These are phyloP conservation scores for Drosophila burlai DNA, from an alignment of 1,140 invertebrate species.

Conservation along the genomic window DNA sequence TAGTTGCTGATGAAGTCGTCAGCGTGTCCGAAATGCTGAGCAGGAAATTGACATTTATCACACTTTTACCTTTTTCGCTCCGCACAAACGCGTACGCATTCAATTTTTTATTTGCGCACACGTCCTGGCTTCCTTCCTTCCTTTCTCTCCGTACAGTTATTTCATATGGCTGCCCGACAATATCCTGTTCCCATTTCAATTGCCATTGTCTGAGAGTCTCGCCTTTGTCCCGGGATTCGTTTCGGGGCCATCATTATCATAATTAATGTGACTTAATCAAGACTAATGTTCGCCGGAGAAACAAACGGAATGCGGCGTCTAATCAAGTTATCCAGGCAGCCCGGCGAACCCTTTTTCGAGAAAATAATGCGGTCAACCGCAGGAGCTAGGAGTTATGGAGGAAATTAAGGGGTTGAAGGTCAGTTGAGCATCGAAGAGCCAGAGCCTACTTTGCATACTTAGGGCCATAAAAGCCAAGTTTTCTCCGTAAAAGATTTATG, in stretches of 20 bases:
- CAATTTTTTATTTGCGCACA: slow-evolving; percentile 75
- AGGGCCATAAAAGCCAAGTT: slow-evolving; percentile 71
- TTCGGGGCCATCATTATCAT: slow-evolving; percentile 81
- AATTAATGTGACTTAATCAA: slow-evolving; percentile 85
- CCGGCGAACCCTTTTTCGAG: slow-evolving; percentile 43
- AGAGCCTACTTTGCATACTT: slow-evolving; percentile 66
- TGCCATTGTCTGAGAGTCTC: slow-evolving; percentile 50
- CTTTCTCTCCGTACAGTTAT: background rate
- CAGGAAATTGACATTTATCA: slow-evolving; percentile 85
- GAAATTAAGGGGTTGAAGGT: slow-evolving; percentile 69
- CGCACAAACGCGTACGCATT: slow-evolving; percentile 24
- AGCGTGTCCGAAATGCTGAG: slow-evolving; percentile 82
- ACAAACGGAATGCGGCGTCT: slow-evolving; percentile 25
- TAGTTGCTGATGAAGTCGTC: slow-evolving; percentile 63
- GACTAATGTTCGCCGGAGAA: slow-evolving; percentile 74
- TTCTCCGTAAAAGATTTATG: slow-evolving; percentile 73
- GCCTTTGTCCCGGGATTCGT: slow-evolving; percentile 63
- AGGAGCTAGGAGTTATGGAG: slow-evolving; percentile 24
- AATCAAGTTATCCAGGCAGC: slow-evolving; percentile 67
- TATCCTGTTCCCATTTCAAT: slow-evolving; percentile 84
- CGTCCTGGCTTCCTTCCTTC: slow-evolving; percentile 58
- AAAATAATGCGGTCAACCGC: slow-evolving; percentile 78
- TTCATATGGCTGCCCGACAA: slow-evolving; percentile 46
- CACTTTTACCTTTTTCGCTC: slow-evolving; percentile 50
- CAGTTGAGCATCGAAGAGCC: slow-evolving; percentile 44